Evolutionary conservation across 2,888 invertebrate species (phyloP).

Genomic region (Conistra vaccinii): DNA sequence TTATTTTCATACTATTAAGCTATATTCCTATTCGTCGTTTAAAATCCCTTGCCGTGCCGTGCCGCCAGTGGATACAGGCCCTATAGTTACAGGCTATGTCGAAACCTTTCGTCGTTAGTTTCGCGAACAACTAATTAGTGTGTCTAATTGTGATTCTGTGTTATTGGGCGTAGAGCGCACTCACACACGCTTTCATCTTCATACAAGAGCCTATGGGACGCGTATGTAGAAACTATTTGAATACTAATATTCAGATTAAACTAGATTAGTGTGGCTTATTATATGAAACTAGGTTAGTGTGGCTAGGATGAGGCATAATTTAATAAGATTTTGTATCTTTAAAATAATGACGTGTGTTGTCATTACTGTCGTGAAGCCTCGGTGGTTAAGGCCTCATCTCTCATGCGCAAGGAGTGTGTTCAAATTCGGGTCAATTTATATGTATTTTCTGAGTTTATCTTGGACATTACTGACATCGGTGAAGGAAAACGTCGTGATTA

Average conservation of each 20-base stretch:
- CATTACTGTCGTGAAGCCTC: neutral
- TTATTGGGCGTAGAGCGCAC: slow-evolving; percentile 42
- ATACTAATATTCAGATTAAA: neutral
- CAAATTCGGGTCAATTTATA: neutral
- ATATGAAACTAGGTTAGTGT: neutral
- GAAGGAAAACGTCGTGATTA: too few species aligned
- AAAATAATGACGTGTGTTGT: too few species aligned
- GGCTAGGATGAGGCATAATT: neutral
- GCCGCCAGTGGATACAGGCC: neutral
- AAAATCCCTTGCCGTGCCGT: neutral
- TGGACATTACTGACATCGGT: neutral
- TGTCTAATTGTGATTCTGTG: slow-evolving; percentile 56
- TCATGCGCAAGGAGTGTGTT: neutral
- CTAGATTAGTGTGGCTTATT: too few species aligned
- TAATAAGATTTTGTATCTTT: neutral
- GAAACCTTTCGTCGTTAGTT: slow-evolving; percentile 39
- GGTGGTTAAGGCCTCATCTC: neutral
- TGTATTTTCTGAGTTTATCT: neutral
- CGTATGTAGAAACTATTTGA: slow-evolving; percentile 6
- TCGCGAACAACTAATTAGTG: slow-evolving; percentile 50
- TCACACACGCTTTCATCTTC: slow-evolving; percentile 36
- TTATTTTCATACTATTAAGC: neutral
- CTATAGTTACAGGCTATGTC: neutral
- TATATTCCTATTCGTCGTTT: neutral
- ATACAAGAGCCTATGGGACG: slow-evolving; percentile 22